Evolutionary conservation across 2,797 vertebrate species (phyloP), one percentile per base, ranked within the genome.

Genomic region (Melanotaenia parkinsoni): DNA sequence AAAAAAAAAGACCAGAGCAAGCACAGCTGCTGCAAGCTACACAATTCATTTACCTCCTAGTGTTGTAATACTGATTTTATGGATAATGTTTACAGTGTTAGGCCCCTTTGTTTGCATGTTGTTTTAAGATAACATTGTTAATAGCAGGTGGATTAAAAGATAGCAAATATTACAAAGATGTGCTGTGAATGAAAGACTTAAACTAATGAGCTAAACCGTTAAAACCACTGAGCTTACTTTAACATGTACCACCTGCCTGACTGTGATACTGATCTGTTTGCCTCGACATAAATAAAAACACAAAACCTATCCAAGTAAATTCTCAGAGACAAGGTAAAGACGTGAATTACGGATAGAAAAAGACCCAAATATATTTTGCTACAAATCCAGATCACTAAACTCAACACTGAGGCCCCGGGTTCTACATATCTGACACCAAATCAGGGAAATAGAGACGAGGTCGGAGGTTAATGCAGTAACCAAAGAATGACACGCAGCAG

Each of bases 341-440:
- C 2, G 9, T 24, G 22, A 53, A 13, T 22, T n/a, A 51, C 4
- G 9, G 18, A 24, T 11, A 4, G 10, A 51, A 24, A 51, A 51
- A 6, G 20, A 20, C 18, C 16, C 43, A 45, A 45, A 22, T 22
- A 11, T 2, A 4, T 12, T 51, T 4, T 51, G n/a, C 5, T 51
- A 24, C 8, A 51, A 51, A 51, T 10, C 9, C 10, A 6, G 22
- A 22, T 22, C 47, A 47, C 18, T 47, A n/a, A 43, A 47, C 6
- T n/a, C n/a, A 18, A 22, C 2, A 18, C n/a, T n/a, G 20, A 50
- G 45, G 6, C 20, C 7, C 22, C n/a, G 1, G 22, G 50, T 24
- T 51, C n/a, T 30, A 20, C 22, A 33, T 45, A 54, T 67, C 54
- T 58, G 43, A 59, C 66, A 9, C 18, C 30, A 37, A 33, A 50